Percentiles rank a stretch among this genome's conserved stretches.
phyloP scores from a whole-genome alignment of 2,113 vertebrate species.

The Noctilio leporinus region DNA sequence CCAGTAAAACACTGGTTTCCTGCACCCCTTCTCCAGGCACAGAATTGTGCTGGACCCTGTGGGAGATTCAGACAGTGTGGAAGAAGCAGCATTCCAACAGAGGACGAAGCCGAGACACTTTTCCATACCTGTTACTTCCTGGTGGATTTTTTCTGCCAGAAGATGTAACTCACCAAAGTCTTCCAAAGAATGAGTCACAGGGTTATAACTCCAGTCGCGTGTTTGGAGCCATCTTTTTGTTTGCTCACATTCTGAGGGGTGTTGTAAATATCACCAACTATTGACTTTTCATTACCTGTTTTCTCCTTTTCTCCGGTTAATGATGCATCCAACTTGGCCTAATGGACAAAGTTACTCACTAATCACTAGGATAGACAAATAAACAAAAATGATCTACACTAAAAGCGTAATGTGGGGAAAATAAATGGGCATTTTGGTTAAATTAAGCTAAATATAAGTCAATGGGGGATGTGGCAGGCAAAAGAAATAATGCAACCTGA shows the following conservation, averaged over 20 bases:
- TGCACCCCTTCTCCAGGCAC: neutral
- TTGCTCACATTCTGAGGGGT: neutral
- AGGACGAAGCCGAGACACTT: neutral
- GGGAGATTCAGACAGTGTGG: neutral
- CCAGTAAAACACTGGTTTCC: neutral
- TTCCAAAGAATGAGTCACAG: slow-evolving; percentile 13
- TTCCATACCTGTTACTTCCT: neutral
- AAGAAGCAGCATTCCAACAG: fast-evolving
- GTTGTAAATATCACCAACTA: slow-evolving; percentile 42
- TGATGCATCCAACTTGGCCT: slow-evolving; percentile 43
- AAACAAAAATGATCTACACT: slow-evolving; percentile 63
- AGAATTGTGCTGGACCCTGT: neutral
- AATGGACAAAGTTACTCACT: slow-evolving; percentile 57
- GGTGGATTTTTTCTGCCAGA: neutral
- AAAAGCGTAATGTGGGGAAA: slow-evolving; percentile 40
- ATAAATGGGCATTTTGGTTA: slow-evolving; percentile 20
- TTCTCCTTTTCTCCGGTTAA: slow-evolving; percentile 44
- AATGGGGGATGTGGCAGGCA: slow-evolving; percentile 6
- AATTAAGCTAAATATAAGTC: slow-evolving; percentile 51
- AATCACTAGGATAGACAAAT: slow-evolving; percentile 54
- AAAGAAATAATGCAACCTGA: neutral
- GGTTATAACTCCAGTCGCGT: neutral
- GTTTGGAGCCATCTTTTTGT: neutral
- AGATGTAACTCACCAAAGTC: neutral
- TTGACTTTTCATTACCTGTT: slow-evolving; percentile 54